These are phyloP conservation scores for Sipha flava DNA, from an alignment of 1,140 invertebrate species.

Conservation along the genomic window DNA sequence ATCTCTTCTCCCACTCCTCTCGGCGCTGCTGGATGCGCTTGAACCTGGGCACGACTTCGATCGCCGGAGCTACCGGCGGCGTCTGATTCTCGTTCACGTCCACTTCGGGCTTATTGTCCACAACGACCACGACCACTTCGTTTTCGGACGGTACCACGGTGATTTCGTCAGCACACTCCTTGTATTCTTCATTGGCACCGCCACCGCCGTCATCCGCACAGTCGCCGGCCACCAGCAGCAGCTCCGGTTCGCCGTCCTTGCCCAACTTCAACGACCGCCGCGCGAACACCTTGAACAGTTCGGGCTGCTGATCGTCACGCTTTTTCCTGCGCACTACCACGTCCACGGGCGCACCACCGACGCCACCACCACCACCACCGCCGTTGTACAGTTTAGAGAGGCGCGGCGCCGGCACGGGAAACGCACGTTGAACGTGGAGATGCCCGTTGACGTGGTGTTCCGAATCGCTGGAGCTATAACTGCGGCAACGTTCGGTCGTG, in stretches of 20 bases:
- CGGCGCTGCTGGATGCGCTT: slow-evolving; percentile 62
- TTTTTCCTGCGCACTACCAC: slow-evolving; percentile 47
- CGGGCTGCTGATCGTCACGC: slow-evolving; percentile 58
- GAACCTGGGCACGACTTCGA: slow-evolving; percentile 50
- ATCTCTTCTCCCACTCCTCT: slow-evolving; percentile 63
- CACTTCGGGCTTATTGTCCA: slow-evolving; percentile 35
- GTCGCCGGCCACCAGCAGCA: slow-evolving; percentile 39
- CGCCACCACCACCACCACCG: slow-evolving; percentile 12
- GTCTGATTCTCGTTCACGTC: slow-evolving; percentile 37
- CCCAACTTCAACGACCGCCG: slow-evolving; percentile 64
- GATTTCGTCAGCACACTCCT: slow-evolving; percentile 21
- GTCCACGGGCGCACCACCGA: slow-evolving; percentile 33
- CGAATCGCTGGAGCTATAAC: slow-evolving; percentile 18
- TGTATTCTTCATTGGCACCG: slow-evolving; percentile 53
- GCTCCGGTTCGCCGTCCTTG: slow-evolving; percentile 53
- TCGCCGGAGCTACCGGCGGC: slow-evolving; percentile 26
- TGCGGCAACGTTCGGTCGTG: not conserved
- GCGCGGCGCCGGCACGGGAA: slow-evolving; percentile 45
- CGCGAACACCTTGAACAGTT: slow-evolving; percentile 71
- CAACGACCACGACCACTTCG: not conserved
- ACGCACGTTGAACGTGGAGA: slow-evolving; percentile 44
- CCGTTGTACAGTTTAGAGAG: slow-evolving; percentile 20
- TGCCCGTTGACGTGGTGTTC: slow-evolving; percentile 34
- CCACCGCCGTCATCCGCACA: slow-evolving; percentile 55
- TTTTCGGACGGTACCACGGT: not conserved